Conservation (phyloP, 2,888 invertebrate genomes). For the Polydrusus pterygomalis region DNA sequence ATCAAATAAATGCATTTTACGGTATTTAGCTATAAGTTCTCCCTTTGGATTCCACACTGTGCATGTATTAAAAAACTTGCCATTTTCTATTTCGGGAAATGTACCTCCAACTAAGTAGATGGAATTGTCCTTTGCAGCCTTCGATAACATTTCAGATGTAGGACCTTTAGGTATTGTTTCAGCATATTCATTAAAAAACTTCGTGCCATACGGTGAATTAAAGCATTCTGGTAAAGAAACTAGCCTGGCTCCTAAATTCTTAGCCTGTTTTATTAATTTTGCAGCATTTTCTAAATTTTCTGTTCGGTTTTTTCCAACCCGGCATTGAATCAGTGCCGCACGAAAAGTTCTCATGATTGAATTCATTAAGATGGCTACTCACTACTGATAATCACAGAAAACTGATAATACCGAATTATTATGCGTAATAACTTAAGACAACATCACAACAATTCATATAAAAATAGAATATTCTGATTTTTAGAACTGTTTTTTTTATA, state of each 20-base stretch:
- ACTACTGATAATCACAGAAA: background rate
- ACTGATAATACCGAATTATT: background rate
- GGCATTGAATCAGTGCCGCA: constrained; percentile 88
- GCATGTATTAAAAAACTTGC: constrained; percentile 87
- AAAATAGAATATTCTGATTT: too few species aligned
- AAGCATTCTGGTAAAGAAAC: constrained; percentile 91
- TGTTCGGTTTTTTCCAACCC: constrained; percentile 83
- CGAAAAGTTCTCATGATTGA: constrained; percentile 58
- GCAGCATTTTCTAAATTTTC: constrained; percentile 85
- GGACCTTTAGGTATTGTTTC: constrained; percentile 88
- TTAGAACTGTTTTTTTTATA: too few species aligned
- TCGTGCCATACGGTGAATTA: constrained; percentile 94
- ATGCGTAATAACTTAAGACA: background rate
- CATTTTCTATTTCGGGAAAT: constrained; percentile 84
- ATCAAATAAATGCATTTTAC: constrained; percentile 97
- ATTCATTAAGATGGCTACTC: constrained; percentile 36
- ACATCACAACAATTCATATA: background rate
- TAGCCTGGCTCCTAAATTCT: constrained; percentile 77
- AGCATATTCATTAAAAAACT: constrained; percentile 85
- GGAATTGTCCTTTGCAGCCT: constrained; percentile 83
- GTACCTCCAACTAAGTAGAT: constrained; percentile 93
- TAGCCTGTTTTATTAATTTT: constrained; percentile 81
- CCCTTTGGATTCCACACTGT: constrained; percentile 90
- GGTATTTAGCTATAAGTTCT: constrained; percentile 84
- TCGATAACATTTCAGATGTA: constrained; percentile 82